Evolutionary conservation across 1,140 invertebrate genomes (phyloP), one percentile per base, ranked within the genome.

Genomic region (Drosophila pachea): DNA sequence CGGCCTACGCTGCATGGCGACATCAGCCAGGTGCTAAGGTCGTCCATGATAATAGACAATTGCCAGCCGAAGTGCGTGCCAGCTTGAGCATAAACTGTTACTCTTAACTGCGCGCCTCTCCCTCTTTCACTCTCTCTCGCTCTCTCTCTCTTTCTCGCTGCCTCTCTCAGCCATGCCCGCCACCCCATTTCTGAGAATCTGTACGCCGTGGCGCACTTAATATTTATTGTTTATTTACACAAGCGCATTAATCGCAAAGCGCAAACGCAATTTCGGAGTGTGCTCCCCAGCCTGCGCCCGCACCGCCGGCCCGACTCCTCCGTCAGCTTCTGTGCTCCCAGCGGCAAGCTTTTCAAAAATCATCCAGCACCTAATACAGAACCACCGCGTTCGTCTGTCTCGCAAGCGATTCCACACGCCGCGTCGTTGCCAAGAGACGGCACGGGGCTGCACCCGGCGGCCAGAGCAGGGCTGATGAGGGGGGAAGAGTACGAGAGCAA

Each of bases 221-320:
- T 81, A 86, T 86, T 86, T 86, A 81, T 81, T 86, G 81, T 86
- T 86, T 86, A 86, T 86, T 86, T 86, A 86, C 81, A 86, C 82
- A 77, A 86, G 81, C 81, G 76, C 67, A 81, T 86, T 86, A 86
- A 86, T 77, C 76, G 81, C 73, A 76, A 86, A 81, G 73, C 70
- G 76, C 81, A 86, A 86, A 86, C 76, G 76, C 79, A 83, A 78
- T 83, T 83, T 58, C 70, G 74, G 22, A 77, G 71, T 74, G 68
- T 59, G 58, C 78, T 66, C 65, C 66, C 38, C 36, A 61, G 40
- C 56, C 42, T 53, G 40, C 7, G 8, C 53, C 29, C 38, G n/a
- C 5, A 40, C n/a, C 69, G 31, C 7, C 69, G 38, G 5, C 12
- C 35, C 45, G 22, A 7, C 47, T 4, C 42, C 11, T 4, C 4